A percentile compares a stretch with the other conserved stretches of the same genome.
Conservation (phyloP, 2,888 invertebrate species). For the Ctena decussata region DNA sequence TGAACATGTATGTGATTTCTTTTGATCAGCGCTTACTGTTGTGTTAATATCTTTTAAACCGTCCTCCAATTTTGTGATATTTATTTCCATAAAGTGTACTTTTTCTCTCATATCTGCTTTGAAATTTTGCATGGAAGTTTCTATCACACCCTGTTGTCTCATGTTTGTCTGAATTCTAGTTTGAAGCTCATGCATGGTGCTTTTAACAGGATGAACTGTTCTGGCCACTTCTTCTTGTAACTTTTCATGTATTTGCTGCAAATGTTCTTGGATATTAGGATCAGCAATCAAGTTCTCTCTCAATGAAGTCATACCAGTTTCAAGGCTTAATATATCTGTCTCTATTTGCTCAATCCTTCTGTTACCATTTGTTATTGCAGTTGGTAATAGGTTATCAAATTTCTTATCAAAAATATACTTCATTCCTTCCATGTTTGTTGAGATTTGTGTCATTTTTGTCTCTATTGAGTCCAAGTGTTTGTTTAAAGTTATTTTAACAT, state of each 20-base stretch:
- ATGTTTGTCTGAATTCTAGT: constrained; percentile 17
- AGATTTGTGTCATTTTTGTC: constrained; percentile 29
- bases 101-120: constrained; percentile 38
- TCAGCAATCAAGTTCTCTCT: constrained; percentile 29
- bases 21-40: constrained; percentile 39
- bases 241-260: constrained; percentile 32
- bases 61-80: constrained; percentile 50
- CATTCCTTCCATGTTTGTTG: constrained; percentile 30
- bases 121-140: constrained; percentile 33
- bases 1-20: not conserved
- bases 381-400: not conserved
- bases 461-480: constrained; percentile 19
- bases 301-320: constrained; percentile 30
- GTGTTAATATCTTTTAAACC: constrained; percentile 37
- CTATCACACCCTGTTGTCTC: constrained; percentile 19
- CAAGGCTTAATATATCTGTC: constrained; percentile 28
- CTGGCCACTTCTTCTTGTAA: constrained; percentile 24
- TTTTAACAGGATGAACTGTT: constrained; percentile 3
- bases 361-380: not conserved
- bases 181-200: constrained; percentile 36
- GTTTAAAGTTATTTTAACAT: constrained; percentile 19
- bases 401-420: constrained; percentile 36
- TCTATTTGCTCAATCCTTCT: constrained; percentile 37
- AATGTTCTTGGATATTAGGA: constrained; percentile 20
- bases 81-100: constrained; percentile 48